phyloP scores from a whole-genome alignment of 2,113 vertebrate species.

The Lethenteron camtschaticum region DNA sequence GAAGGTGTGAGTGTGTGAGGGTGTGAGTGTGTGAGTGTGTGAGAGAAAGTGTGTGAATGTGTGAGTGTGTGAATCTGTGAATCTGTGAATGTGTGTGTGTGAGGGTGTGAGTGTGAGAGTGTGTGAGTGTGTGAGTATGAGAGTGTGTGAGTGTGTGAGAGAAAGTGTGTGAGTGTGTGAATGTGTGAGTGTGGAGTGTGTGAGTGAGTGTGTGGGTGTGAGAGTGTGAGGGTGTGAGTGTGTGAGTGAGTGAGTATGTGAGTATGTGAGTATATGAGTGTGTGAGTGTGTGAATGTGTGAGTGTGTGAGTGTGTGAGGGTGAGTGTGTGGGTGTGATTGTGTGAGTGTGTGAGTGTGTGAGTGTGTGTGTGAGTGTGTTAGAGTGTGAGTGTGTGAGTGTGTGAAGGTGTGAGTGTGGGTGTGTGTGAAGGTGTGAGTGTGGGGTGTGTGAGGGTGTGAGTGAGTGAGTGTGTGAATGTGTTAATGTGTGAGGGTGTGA shows the following conservation, averaged over 20 bases:
- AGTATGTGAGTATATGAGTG: not conserved
- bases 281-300: not conserved
- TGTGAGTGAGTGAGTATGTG: not conserved
- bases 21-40: not conserved
- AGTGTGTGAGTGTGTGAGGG: no score
- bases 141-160: not conserved
- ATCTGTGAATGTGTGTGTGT: not conserved
- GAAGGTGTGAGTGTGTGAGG: no score
- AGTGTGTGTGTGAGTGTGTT: not conserved
- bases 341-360: not conserved
- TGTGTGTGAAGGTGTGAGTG: not conserved
- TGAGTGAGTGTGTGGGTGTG: not conserved
- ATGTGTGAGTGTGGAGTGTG: not conserved
- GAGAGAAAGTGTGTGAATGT: not conserved
- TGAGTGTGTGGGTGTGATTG: not conserved
- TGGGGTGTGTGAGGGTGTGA: not conserved
- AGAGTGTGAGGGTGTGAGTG: not conserved
- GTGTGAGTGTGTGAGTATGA: no score
- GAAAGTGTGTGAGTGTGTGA: conserved; percentile 2
- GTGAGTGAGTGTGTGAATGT: not conserved
- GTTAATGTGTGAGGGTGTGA: not conserved
- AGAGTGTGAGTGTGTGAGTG: not conserved
- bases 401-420: not conserved
- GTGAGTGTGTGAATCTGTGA: not conserved
- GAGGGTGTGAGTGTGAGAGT: not conserved